Evolutionary conservation across 2,797 vertebrate genomes (phyloP).

Genomic region (Acanthurus lineatus): DNA sequence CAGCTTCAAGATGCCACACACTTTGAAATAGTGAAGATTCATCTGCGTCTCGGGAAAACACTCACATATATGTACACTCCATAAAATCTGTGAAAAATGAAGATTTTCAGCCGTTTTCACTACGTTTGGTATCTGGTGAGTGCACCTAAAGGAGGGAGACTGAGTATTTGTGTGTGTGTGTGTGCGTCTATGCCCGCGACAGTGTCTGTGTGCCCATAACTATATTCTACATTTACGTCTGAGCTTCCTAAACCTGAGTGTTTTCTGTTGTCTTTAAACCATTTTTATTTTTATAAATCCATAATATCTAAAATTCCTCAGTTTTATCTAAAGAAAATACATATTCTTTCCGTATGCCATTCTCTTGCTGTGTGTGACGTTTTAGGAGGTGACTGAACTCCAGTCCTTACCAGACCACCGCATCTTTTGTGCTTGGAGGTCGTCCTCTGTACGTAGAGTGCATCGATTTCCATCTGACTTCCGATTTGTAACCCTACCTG

Average conservation of each 20-base stretch:
- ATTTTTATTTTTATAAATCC: conserved; percentile 15
- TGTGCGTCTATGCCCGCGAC: conserved; percentile 45
- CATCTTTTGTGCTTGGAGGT: conserved; percentile 85
- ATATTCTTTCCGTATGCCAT: conserved; percentile 61
- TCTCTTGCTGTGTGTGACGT: conserved; percentile 72
- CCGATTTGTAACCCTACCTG: conserved; percentile 54
- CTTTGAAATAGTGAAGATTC: conserved; percentile 42
- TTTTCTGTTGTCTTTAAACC: conserved; percentile 17
- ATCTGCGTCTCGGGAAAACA: conserved; percentile 9
- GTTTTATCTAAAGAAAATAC: conserved; percentile 37
- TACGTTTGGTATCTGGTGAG: conserved; percentile 91
- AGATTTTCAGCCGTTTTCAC: conserved; percentile 91
- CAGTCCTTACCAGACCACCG: conserved; percentile 77
- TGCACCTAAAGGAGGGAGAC: conserved; percentile 25
- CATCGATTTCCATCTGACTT: conserved; percentile 67
- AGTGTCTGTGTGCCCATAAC: conserved; percentile 24
- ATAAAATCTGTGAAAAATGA: conserved; percentile 76
- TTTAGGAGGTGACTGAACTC: conserved; percentile 80
- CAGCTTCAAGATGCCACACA: conserved; percentile 59
- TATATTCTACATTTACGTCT: conserved; percentile 23
- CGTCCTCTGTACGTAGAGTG: conserved; percentile 81
- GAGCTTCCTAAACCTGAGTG: conserved; percentile 9
- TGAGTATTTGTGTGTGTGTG: not conserved
- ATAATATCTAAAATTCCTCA: conserved; percentile 9
- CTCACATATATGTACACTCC: conserved; percentile 5